These are phyloP conservation scores for Cosmia pyralina DNA, from an alignment of 2,888 invertebrate species.

Conservation along the genomic window DNA sequence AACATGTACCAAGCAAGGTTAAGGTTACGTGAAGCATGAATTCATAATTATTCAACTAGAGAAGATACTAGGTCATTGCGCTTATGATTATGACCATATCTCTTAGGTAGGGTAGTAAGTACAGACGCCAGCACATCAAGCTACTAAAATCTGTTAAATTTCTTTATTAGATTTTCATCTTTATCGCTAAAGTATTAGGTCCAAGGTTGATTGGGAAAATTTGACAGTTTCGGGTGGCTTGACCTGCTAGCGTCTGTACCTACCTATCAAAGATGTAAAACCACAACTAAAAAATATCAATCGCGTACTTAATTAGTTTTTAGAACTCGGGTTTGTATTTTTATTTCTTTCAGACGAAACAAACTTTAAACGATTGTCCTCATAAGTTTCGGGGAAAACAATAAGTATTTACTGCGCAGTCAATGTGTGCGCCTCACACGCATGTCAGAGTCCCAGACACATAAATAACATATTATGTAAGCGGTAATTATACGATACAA, in stretches of 20 bases:
- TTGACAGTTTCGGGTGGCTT: no score
- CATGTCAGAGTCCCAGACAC: slow-evolving; percentile 39
- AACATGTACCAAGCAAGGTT: neutral
- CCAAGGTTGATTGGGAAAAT: no score
- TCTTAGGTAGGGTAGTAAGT: no score
- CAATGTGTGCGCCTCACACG: slow-evolving; percentile 17
- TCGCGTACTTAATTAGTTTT: neutral
- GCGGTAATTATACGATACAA: slow-evolving; percentile 54
- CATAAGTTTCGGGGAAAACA: slow-evolving; percentile 35
- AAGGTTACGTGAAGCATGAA: neutral
- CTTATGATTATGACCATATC: no score
- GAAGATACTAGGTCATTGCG: no score
- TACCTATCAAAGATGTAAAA: neutral
- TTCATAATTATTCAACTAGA: no score
- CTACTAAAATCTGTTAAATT: no score
- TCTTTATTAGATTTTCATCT: no score
- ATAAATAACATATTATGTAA: slow-evolving; percentile 62
- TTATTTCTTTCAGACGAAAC: slow-evolving; percentile 27
- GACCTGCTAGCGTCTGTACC: no score
- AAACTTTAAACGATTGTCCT: slow-evolving; percentile 28
- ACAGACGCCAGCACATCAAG: no score
- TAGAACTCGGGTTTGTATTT: slow-evolving; percentile 2
- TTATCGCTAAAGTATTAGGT: no score
- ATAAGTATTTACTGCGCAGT: slow-evolving; percentile 28
- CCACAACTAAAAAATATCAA: neutral